Evolutionary conservation across 2,888 invertebrate species (phyloP).

Genomic region (Frankliniella intonsa): DNA sequence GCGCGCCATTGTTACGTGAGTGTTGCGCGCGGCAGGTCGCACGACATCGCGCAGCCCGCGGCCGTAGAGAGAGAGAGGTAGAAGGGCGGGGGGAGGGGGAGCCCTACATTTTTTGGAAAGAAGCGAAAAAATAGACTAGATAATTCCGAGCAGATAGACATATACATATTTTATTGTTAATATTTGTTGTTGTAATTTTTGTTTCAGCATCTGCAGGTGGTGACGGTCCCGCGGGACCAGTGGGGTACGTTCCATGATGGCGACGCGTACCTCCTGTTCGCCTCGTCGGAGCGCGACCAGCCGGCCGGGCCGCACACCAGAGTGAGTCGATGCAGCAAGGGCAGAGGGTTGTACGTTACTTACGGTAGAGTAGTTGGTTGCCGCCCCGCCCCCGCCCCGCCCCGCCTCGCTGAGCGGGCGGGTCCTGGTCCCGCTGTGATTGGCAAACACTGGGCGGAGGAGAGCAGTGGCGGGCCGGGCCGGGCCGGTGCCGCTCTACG

Average conservation of each 20-base stretch:
- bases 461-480: not conserved
- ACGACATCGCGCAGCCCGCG: not conserved
- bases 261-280: conserved; percentile 70
- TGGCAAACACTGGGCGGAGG: no score
- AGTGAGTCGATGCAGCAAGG: not conserved
- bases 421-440: no score
- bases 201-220: conserved; percentile 65
- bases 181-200: no score
- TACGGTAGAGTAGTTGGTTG: not conserved
- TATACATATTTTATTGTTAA: no score
- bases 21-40: not conserved
- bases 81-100: no score
- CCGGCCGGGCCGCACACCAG: conserved; percentile 2
- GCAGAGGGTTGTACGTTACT: no score
- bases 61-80: not conserved
- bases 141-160: no score
- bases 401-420: no score
- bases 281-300: not conserved
- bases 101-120: not conserved
- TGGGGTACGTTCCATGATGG: conserved; percentile 79
- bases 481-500: not conserved
- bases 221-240: conserved; percentile 67
- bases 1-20: not conserved
- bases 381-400: not conserved
- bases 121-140: no score